Conservation (phyloP, 2,797 vertebrate genomes). For the Sebastes matsubarae region DNA sequence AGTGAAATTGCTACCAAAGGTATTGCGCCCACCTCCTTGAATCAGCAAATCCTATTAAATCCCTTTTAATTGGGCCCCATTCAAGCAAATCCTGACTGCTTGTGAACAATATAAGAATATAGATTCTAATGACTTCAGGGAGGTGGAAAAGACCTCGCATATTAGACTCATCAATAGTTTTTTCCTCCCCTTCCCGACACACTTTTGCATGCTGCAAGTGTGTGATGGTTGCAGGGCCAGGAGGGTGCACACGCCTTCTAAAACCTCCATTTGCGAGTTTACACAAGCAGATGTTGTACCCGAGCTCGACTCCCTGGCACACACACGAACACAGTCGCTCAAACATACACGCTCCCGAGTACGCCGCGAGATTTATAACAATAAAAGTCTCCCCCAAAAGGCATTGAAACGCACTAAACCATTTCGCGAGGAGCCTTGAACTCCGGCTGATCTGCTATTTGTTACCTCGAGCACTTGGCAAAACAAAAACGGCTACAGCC, state of each 20-base stretch:
- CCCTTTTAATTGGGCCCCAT: slow-evolving; percentile 74
- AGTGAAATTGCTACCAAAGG: slow-evolving; percentile 60
- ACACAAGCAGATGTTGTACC: slow-evolving; percentile 37
- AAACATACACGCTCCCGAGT: slow-evolving; percentile 18
- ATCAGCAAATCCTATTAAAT: slow-evolving; percentile 74
- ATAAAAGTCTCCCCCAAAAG: slow-evolving; percentile 66
- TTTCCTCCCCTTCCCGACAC: not conserved
- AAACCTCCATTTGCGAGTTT: slow-evolving; percentile 41
- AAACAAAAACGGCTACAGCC: slow-evolving; percentile 66
- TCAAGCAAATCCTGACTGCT: slow-evolving; percentile 71
- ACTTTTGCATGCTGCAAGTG: slow-evolving; percentile 23
- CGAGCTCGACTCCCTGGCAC: slow-evolving; percentile 7
- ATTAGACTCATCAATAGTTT: slow-evolving; percentile 42
- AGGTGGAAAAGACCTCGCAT: slow-evolving; percentile 39
- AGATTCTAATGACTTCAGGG: slow-evolving; percentile 59
- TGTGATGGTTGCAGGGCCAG: slow-evolving; percentile 10
- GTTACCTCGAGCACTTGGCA: slow-evolving; percentile 70
- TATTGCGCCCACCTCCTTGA: slow-evolving; percentile 48
- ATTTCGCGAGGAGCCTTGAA: slow-evolving; percentile 71
- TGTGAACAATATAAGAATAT: slow-evolving; percentile 70
- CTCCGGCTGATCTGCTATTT: slow-evolving; percentile 76
- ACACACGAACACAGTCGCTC: slow-evolving; percentile 31
- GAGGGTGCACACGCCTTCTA: slow-evolving; percentile 16
- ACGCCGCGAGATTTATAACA: slow-evolving; percentile 65
- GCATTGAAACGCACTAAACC: slow-evolving; percentile 52